Conservation (phyloP, 1,140 invertebrate species). For the Scaptomyza graminum region DNA sequence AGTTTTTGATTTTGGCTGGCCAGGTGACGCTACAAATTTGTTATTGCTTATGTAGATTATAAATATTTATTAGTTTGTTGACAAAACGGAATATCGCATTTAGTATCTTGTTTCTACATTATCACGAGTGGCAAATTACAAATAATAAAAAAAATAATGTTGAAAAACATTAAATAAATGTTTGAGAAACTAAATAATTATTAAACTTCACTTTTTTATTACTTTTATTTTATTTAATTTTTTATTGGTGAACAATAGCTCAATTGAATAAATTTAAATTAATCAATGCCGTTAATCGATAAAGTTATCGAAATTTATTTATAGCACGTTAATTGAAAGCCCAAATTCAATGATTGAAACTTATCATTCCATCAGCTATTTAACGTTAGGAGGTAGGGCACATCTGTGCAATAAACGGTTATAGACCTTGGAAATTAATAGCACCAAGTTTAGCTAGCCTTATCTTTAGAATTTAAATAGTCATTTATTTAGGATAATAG, state of each 20-base stretch:
- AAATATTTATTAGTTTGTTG: conserved; percentile 80
- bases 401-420: background rate
- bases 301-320: background rate
- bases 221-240: too few species aligned
- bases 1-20: conserved; percentile 19
- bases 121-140: too few species aligned
- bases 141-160: too few species aligned
- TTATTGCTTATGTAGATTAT: conserved; percentile 44
- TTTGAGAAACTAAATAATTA: too few species aligned
- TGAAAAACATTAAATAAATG: background rate
- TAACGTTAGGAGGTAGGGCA: background rate
- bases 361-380: conserved; percentile 26
- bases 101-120: too few species aligned
- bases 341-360: background rate
- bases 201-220: too few species aligned
- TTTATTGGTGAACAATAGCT: too few species aligned
- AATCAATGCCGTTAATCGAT: conserved; percentile 1
- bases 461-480: conserved; percentile 22
- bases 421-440: conserved; percentile 47
- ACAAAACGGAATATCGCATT: too few species aligned
- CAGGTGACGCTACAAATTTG: conserved; percentile 49
- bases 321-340: background rate
- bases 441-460: conserved; percentile 23
- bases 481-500: conserved; percentile 28
- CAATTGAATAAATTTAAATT: too few species aligned